phyloP scores from a whole-genome alignment of 2,113 vertebrate genomes.

The Peromyscus californicus region DNA sequence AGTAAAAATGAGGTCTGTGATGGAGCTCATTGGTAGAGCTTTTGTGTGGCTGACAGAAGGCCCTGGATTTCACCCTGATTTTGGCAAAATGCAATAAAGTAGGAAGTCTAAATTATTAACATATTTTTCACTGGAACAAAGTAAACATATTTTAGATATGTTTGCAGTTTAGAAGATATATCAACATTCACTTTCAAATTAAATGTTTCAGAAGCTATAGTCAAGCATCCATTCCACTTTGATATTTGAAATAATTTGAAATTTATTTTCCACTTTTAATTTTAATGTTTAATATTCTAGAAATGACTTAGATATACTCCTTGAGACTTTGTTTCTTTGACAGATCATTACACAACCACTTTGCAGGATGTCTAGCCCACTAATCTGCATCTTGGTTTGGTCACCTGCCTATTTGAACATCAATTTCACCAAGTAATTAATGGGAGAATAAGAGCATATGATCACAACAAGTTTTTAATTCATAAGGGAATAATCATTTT shows the following conservation, averaged over 20 bases:
- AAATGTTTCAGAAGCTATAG: not conserved
- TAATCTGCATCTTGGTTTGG: not conserved
- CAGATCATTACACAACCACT: too few relatives aligned
- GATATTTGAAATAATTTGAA: not conserved
- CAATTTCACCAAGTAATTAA: not conserved
- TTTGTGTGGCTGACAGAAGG: not conserved
- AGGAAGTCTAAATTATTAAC: not conserved
- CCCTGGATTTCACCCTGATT: not conserved
- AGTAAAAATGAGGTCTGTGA: rapidly evolving
- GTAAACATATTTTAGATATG: not conserved
- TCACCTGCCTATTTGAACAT: not conserved
- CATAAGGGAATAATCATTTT: not conserved
- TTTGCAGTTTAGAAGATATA: not conserved
- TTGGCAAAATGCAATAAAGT: not conserved
- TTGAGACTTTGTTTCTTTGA: not conserved
- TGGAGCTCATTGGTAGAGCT: not conserved
- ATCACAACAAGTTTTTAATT: not conserved
- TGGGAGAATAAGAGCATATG: rapidly evolving
- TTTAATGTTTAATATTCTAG: not conserved
- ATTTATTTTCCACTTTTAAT: not conserved
- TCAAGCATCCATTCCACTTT: not conserved
- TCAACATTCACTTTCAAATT: not conserved
- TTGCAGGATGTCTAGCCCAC: rapidly evolving
- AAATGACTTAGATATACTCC: not conserved
- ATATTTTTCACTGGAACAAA: not conserved